A percentile compares a stretch with the other conserved stretches of the same genome.
phyloP scores from a whole-genome alignment of 2,888 invertebrate genomes.

The Campoplex nolae region DNA sequence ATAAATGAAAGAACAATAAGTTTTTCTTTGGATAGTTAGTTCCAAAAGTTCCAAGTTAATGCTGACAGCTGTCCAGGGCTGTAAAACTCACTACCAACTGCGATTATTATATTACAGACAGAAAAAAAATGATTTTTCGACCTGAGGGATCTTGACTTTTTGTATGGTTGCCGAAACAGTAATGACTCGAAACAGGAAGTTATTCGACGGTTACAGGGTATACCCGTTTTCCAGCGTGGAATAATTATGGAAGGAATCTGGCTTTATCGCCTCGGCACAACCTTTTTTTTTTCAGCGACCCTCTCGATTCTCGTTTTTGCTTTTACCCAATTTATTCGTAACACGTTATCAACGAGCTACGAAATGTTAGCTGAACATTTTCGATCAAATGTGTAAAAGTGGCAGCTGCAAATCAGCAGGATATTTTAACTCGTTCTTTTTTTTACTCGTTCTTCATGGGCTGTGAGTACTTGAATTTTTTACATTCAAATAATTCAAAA shows the following conservation, averaged over 20 bases:
- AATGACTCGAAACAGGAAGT: slow-evolving; percentile 36
- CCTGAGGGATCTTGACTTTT: neutral
- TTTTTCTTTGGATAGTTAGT: too few relatives aligned
- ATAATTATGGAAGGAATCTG: slow-evolving; percentile 21
- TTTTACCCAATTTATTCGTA: slow-evolving; percentile 45
- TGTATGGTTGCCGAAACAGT: neutral
- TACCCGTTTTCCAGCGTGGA: slow-evolving; percentile 27
- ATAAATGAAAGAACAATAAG: too few relatives aligned
- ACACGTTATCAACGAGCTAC: slow-evolving; percentile 35
- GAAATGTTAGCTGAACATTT: slow-evolving; percentile 18
- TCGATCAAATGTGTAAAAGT: neutral
- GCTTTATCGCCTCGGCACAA: slow-evolving; percentile 7
- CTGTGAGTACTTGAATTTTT: neutral
- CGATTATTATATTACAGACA: neutral
- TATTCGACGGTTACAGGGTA: slow-evolving; percentile 10
- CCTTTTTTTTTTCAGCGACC: slow-evolving; percentile 22
- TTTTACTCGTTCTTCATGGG: neutral
- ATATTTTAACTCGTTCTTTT: neutral
- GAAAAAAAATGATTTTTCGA: neutral
- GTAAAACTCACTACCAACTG: neutral
- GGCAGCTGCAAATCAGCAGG: neutral
- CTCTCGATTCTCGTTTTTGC: slow-evolving; percentile 30
- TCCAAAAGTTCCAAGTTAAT: neutral
- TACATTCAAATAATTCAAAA: neutral
- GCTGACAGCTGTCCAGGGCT: neutral